Base-by-base conservation (phyloP, 1,140 invertebrate species). In the Penaeus indicus region DNA sequence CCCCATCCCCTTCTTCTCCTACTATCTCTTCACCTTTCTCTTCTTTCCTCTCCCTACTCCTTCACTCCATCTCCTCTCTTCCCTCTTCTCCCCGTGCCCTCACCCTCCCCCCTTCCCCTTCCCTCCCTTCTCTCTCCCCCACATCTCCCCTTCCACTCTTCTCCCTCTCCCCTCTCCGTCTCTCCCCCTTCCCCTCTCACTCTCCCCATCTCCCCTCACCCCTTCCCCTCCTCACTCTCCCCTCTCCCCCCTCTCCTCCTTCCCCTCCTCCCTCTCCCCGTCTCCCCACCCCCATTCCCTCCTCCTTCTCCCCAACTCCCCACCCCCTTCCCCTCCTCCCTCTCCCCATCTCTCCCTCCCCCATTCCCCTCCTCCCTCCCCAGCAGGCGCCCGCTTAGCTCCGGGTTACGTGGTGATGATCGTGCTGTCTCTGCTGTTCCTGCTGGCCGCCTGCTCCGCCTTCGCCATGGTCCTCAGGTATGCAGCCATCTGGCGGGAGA, bases 371-470 rank as follows among this genome's bases (percentile, higher is more conserved):
- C 32, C 7, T 69, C n/a, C 21, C 79, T 81, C 54, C 22, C 27
- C 3, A 22, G 13, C 86, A 88, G 86, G 80, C 27, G 81, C 63
- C 13, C 19, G 47, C 16, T 25, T 88, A 21, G 86, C 80, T 11
- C 86, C 86, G n/a, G 80, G 80, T 0, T 88, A 88, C 81, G 86
- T 88, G 69, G 80, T 83, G 38, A 88, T 88, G 80, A 88, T 88
- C 25, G 86, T 88, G 54, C n/a, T 84, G 80, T 84, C 47, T 22
- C 25, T 88, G 86, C 80, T 88, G 86, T 84, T 88, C 54, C 69
- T 88, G 47, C 54, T 88, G 25, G 86, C 63, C 38, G 86, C 86
- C 69, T 88, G 86, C 86, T 84, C 64, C 62, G 86, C 63, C 32
- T 82, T 16, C 54, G 86, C 86, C 27, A 81, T 81, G 42, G 86